Evolutionary conservation across 2,113 vertebrate species (phyloP).

Genomic region (Mystacornis crossleyi): DNA sequence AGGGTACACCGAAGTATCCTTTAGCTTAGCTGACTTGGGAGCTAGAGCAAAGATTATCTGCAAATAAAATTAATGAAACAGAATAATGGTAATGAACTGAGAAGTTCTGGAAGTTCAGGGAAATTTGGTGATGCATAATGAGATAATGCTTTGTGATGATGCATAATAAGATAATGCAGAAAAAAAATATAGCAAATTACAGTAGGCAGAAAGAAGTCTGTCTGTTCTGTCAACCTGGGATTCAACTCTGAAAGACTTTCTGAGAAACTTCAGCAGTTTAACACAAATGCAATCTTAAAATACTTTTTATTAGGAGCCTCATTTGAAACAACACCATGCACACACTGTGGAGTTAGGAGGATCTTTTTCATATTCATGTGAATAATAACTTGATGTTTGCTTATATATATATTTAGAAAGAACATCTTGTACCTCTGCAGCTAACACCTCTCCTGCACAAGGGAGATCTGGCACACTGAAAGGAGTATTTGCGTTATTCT

Average conservation of each 20-base stretch:
- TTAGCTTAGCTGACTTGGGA: not conserved
- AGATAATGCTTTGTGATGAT: not conserved
- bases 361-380: slow-evolving; percentile 40
- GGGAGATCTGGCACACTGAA: not conserved
- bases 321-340: not conserved
- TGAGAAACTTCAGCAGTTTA: not conserved
- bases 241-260: slow-evolving; percentile 26
- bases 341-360: not conserved
- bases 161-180: not conserved
- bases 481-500: not conserved
- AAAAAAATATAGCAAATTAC: slow-evolving; percentile 28
- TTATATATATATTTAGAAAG: slow-evolving; percentile 11
- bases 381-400: slow-evolving; percentile 22
- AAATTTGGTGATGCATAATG: not conserved
- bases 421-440: not conserved
- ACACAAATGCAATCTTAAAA: slow-evolving; percentile 51
- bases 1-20: not conserved
- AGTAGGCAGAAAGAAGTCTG: slow-evolving; percentile 4
- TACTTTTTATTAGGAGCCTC: slow-evolving; percentile 35
- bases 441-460: not conserved
- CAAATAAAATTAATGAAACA: slow-evolving; percentile 24
- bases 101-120: slow-evolving; percentile 27
- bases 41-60: not conserved
- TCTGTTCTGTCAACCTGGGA: slow-evolving; percentile 12
- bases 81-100: not conserved